Evolutionary conservation across 2,888 invertebrate species (phyloP), one percentile per base, ranked within the genome.

Genomic region (Ecdyonurus torrentis): DNA sequence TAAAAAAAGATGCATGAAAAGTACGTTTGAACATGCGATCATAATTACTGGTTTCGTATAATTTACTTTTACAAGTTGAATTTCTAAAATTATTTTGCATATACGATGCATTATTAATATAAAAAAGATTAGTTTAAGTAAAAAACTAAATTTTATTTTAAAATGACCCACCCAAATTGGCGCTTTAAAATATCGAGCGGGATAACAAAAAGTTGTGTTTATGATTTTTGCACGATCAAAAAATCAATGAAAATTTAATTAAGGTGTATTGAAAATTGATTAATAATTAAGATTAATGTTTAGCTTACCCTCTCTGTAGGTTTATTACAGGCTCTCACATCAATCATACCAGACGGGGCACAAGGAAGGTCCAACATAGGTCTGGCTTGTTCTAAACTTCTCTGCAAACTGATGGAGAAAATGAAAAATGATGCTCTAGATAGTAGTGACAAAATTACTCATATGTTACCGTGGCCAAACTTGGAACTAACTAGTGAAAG

Each of bases 251-350:
- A 37, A 37, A 37, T 37, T 37, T 37, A 37, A 37, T 10, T 10
- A 10, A 37, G 5, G 15, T 10, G 37, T 15, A 37, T 10, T 37
- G 37, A 10, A 37, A 37, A 10, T 5, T 37, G 5, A 37, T 37
- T 37, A 2, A 2, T n/a, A 60, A 23, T 1, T 18, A n/a, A 20
- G 22, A 18, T 23, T 52, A 60, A 22, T 61, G 5, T 19, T 58
- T 19, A 53, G 67, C 74, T 78, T 79, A 85, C 85, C 80, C 83
- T 83, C 67, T 80, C 76, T 64, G 78, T 77, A 68, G 85, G 85
- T 75, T 84, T 84, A 72, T 82, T 82, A 73, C 84, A 85, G 68
- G 84, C 83, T 74, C 84, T 79, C 69, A 82, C 82, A 75, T 85
- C 85, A 53, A 67, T 64, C 66, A 67, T 65, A 50, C 58, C 64